These are phyloP conservation scores for Synanthedon andrenaeformis DNA, from an alignment of 2,888 invertebrate genomes.

Conservation along the genomic window DNA sequence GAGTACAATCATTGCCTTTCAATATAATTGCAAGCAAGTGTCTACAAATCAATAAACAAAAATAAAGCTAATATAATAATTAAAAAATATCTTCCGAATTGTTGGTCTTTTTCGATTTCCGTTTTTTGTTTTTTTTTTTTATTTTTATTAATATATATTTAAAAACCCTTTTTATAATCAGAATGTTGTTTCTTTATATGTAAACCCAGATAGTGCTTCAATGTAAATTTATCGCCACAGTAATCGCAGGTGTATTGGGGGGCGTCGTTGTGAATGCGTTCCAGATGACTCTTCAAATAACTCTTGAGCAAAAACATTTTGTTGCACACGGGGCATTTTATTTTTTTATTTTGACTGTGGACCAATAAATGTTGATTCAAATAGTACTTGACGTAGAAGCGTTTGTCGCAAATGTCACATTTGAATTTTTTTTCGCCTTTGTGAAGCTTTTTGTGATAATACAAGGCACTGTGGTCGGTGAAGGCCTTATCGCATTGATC, in stretches of 20 bases:
- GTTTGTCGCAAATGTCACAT: slow-evolving; percentile 15
- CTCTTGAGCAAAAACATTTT: slow-evolving; percentile 7
- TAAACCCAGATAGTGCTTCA: neutral
- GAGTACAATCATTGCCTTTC: no score
- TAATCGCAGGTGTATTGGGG: no score
- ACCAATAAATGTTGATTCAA: neutral
- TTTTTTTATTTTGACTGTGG: slow-evolving; percentile 7
- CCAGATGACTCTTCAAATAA: neutral
- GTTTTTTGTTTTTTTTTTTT: no score
- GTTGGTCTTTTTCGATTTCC: no score
- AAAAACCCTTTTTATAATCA: slow-evolving; percentile 1
- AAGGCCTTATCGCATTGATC: slow-evolving; percentile 16
- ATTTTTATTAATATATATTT: no score
- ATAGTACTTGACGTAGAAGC: slow-evolving; percentile 7
- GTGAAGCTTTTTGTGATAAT: slow-evolving; percentile 16
- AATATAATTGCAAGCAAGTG: no score
- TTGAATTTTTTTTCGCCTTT: slow-evolving; percentile 3
- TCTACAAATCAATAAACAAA: no score
- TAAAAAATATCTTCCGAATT: no score
- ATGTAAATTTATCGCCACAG: slow-evolving; percentile 2
- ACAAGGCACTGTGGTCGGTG: slow-evolving; percentile 17
- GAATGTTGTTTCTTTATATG: slow-evolving; percentile 1
- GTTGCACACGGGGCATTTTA: slow-evolving; percentile 13
- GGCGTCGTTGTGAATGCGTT: no score
- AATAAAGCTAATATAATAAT: no score